These are phyloP conservation scores for Maccullochella peelii DNA, from an alignment of 2,113 vertebrate species.

Conservation along the genomic window DNA sequence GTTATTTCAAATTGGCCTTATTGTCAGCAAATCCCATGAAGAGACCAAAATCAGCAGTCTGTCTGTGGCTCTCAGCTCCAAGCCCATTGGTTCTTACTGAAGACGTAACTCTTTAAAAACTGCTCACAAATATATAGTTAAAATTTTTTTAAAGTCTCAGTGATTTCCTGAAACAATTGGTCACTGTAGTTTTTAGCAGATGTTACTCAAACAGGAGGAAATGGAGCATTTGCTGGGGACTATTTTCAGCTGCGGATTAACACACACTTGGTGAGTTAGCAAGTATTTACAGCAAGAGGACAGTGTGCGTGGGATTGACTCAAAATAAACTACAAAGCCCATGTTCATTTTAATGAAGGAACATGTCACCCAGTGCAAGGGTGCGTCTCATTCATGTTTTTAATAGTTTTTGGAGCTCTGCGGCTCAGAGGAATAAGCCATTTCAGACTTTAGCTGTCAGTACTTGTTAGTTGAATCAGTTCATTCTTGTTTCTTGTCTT, in stretches of 20 bases:
- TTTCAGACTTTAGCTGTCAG: background rate
- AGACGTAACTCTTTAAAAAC: background rate
- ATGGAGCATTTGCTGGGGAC: background rate
- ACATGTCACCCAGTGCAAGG: background rate
- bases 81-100: background rate
- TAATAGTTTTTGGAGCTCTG: background rate
- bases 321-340: background rate
- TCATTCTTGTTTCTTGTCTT: background rate
- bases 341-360: background rate
- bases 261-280: background rate
- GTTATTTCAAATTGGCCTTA: background rate
- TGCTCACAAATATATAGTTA: background rate
- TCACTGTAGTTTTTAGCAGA: background rate
- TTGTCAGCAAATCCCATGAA: background rate
- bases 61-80: background rate
- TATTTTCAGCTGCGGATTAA: conserved; percentile 1
- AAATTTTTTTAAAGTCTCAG: background rate
- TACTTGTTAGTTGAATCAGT: background rate
- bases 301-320: background rate
- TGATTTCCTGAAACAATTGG: background rate
- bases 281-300: background rate
- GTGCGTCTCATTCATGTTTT: background rate
- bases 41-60: background rate
- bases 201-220: background rate
- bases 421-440: background rate